Percentiles rank a stretch among this genome's conserved stretches.
Evolutionary conservation across 37 sponge, comb jelly and placozoan species (phyloP).

Genomic region (Crambe crambe): DNA sequence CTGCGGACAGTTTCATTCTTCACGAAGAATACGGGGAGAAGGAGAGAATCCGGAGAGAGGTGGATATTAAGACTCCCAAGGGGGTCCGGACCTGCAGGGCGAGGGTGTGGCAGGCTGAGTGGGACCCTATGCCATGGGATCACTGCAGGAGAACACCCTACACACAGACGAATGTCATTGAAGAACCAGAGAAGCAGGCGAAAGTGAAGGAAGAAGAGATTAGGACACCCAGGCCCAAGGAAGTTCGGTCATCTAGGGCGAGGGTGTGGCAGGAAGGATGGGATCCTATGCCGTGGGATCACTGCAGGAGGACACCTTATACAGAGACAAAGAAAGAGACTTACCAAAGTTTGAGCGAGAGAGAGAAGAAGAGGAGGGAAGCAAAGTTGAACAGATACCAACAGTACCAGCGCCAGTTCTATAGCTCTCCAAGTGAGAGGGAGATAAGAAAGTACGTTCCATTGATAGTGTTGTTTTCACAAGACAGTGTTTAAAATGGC

Average conservation of each 20-base stretch:
- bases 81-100: constrained; percentile 3
- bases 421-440: constrained; percentile 30
- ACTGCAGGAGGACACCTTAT: constrained; percentile 10
- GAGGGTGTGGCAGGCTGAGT: constrained; percentile 24
- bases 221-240: neutral
- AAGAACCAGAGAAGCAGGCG: neutral
- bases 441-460: constrained; percentile 38
- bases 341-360: constrained; percentile 8
- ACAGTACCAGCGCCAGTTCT: constrained; percentile 53
- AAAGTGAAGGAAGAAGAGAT: neutral
- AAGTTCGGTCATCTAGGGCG: constrained; percentile 1
- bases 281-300: constrained; percentile 30
- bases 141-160: constrained; percentile 14
- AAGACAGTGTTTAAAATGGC: neutral
- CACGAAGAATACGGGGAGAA: neutral
- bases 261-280: constrained; percentile 33
- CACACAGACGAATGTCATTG: too few species aligned
- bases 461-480: neutral
- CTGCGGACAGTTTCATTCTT: neutral
- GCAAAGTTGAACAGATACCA: constrained; percentile 13
- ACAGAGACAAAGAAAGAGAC: constrained; percentile 38
- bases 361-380: constrained; percentile 14
- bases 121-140: constrained; percentile 33
- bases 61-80: neutral
- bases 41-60: neutral